Evolutionary conservation across 2,113 vertebrate genomes (phyloP), one percentile per base, ranked within the genome.

Genomic region (Conger conger): DNA sequence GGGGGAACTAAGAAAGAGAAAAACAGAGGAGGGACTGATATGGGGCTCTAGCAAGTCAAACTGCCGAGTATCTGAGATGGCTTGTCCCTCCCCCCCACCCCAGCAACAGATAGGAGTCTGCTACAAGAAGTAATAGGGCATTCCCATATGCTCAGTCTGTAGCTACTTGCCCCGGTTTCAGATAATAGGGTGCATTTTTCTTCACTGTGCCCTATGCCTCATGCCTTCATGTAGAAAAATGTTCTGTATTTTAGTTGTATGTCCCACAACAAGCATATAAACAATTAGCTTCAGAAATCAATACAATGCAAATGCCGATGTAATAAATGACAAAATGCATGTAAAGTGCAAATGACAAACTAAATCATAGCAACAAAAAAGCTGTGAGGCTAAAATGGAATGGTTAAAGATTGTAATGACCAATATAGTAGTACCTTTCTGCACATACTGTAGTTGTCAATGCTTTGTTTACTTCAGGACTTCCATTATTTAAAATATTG

Each of bases 1-100:
- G 98, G 98, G 87, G 98, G 98, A 94, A 99, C 98, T 99, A 96
- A 91, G 95, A 96, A 96, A 95, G 95, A 96, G 94, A 93, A 94
- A 90, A 90, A 90, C 87, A 93, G 91, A 94, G 91, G 95, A 95
- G 93, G 96, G 92, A 96, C 81, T 87, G 94, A 95, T 96, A 96
- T 93, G 93, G 94, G 93, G 93, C 92, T 95, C 94, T 94, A 95
- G 94, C 94, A 95, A 90, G 91, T 92, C 89, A 91, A 89, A 91
- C 87, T 83, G 86, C 88, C 86, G 87, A 90, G 85, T 92, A 85
- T 82, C 82, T 85, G 83, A 81, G 86, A 87, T 87, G 88, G 87
- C 93, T 88, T 80, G 92, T 36, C 87, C 83, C 68, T 33, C 68
- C 68, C 68, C 27, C 68, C 68, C 20, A 13, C 68, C 68, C 68